Conservation (phyloP, 1,140 invertebrate species). For the Agrypnia vestita region DNA sequence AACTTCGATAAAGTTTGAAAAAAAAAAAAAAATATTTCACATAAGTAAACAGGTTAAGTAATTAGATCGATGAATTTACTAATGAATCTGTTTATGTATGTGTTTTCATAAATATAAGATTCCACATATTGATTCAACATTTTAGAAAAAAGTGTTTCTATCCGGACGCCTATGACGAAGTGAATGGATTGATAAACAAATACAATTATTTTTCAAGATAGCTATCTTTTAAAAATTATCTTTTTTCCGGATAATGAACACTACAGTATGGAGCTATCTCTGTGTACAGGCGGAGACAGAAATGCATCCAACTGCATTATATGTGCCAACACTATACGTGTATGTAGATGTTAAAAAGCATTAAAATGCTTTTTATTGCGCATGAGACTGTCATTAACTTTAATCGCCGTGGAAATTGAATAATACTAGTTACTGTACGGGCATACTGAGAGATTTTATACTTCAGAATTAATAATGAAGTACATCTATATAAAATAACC, state of each 20-base stretch:
- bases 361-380: slow-evolving; percentile 17
- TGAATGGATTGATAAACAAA: slow-evolving; percentile 55
- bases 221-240: slow-evolving; percentile 48
- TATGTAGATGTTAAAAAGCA: slow-evolving; percentile 24
- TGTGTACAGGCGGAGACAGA: background rate
- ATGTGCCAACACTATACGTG: background rate
- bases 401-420: slow-evolving; percentile 39
- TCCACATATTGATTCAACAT: too few relatives aligned
- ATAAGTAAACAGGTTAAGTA: too few relatives aligned
- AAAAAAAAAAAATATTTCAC: too few relatives aligned
- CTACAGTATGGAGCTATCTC: background rate
- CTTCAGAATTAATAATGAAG: too few relatives aligned
- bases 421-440: background rate
- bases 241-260: slow-evolving; percentile 52
- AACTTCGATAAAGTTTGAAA: too few relatives aligned
- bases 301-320: slow-evolving; percentile 37
- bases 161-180: slow-evolving; percentile 16
- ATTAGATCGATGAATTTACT: too few relatives aligned
- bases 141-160: too few relatives aligned
- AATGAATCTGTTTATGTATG: too few relatives aligned
- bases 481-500: too few relatives aligned
- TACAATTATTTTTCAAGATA: slow-evolving; percentile 57
- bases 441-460: background rate
- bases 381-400: slow-evolving; percentile 52
- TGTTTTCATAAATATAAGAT: too few relatives aligned